phyloP scores from a whole-genome alignment of 1,140 invertebrate species.

The Lerema accius region DNA sequence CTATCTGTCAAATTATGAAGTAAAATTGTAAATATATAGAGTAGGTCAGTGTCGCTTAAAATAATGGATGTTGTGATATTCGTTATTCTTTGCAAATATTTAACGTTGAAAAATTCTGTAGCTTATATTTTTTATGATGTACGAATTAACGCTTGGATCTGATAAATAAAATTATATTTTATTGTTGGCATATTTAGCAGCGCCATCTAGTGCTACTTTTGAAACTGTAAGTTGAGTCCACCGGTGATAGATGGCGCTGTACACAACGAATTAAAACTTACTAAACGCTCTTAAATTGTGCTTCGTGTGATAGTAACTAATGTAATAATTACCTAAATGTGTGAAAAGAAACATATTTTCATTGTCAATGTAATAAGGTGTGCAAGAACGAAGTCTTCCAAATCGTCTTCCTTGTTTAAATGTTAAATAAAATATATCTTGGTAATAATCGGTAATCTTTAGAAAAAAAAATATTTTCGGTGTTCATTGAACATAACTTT shows the following conservation, averaged over 20 bases:
- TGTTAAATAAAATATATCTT: not conserved
- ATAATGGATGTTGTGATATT: conserved; percentile 30
- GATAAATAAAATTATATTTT: conserved; percentile 5
- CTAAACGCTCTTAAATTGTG: conserved; percentile 40
- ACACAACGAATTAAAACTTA: conserved; percentile 39
- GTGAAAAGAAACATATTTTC: too few species aligned
- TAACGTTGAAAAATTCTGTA: conserved; percentile 8
- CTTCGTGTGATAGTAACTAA: conserved; percentile 25
- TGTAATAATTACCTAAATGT: too few species aligned
- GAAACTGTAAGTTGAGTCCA: conserved; percentile 9
- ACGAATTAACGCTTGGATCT: conserved; percentile 8
- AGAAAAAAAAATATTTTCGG: conserved; percentile 37
- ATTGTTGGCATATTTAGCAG: not conserved
- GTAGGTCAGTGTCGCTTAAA: conserved; percentile 36
- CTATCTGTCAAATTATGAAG: conserved; percentile 73
- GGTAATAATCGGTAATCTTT: not conserved
- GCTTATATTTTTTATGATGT: conserved; percentile 26
- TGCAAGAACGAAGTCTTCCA: conserved; percentile 52
- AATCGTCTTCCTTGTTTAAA: conserved; percentile 47
- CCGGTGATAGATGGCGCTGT: conserved; percentile 37
- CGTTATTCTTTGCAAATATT: conserved; percentile 19
- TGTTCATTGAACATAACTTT: conserved; percentile 40
- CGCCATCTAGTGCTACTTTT: conserved; percentile 5
- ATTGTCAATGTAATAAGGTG: conserved; percentile 61
- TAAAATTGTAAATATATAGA: conserved; percentile 74